Base-by-base conservation (phyloP, 2,888 invertebrate genomes). In the Drosophila pseudotakahashii region DNA sequence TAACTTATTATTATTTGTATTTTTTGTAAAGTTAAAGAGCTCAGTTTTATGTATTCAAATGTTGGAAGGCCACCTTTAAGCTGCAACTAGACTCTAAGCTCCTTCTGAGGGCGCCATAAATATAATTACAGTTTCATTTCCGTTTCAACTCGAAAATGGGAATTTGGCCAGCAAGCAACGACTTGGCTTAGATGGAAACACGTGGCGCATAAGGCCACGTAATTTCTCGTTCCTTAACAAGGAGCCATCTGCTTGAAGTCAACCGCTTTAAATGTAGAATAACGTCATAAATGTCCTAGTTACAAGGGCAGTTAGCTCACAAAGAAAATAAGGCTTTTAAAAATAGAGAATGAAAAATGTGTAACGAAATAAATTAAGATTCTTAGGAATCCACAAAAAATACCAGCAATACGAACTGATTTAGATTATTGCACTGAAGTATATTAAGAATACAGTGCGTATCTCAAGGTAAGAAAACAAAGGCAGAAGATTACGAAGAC, bases 71-170 rank as follows among this genome's bases (percentile, higher is more conserved):
- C 58, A 23, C 34, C 14, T 36, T 30, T n/a, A 45, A 53, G 61
- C 13, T 48, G 64, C 53, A 11, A 30, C 11, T 19, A 26, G 16
- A 34, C 50, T 41, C 47, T 47, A 5, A 9, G 9, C n/a, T 42
- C 30, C 44, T 59, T 13, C 23, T 57, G 41, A 42, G 57, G 42
- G 69, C 67, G 68, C 48, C 81, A 73, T 88, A 75, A 85, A 81
- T 85, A 79, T 82, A 85, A 88, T 81, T 75, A 77, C 62, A 77
- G 71, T 85, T 82, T 85, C 75, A 81, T 81, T 88, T 81, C 81
- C 81, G 72, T 37, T 66, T 53, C 16, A 51, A 48, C 62, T 78
- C 26, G 73, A 64, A 61, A 62, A 41, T 62, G 51, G 14, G 44
- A 64, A 37, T 72, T 73, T 68, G 57, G 47, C 48, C 55, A 57